A percentile compares a stretch with the other conserved stretches of the same genome.
Conservation (phyloP, 1,140 invertebrate species). For the Drosophila guanche region DNA sequence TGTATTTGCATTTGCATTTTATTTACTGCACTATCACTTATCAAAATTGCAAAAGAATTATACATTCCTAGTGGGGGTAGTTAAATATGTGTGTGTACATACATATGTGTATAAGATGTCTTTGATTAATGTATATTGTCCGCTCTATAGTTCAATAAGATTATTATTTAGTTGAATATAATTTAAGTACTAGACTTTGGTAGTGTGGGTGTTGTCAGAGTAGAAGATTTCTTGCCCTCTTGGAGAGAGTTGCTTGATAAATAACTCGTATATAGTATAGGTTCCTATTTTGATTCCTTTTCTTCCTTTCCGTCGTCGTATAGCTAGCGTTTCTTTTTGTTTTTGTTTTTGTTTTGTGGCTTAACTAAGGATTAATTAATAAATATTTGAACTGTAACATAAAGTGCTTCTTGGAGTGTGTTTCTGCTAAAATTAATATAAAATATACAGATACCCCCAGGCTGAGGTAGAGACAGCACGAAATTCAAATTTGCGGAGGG, state of each 20-base stretch:
- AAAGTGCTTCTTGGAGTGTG: constrained; percentile 56
- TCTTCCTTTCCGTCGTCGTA: constrained; percentile 11
- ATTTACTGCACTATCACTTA: constrained; percentile 68
- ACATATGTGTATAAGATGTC: constrained; percentile 31
- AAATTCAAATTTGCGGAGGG: constrained; percentile 56
- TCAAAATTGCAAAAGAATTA: constrained; percentile 73
- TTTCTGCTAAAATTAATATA: constrained; percentile 28
- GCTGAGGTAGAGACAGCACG: constrained; percentile 70
- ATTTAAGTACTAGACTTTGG: constrained; percentile 51
- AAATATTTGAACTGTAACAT: constrained; percentile 78
- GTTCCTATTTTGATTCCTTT: constrained; percentile 53
- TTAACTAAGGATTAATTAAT: constrained; percentile 59
- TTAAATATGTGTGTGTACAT: constrained; percentile 6
- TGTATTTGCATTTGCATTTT: constrained; percentile 46
- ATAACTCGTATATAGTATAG: constrained; percentile 22
- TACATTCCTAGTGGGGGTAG: constrained; percentile 23
- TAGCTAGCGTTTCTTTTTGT: constrained; percentile 16
- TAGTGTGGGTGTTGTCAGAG: constrained; percentile 51
- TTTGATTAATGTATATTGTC: constrained; percentile 80
- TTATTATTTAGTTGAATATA: constrained; percentile 39
- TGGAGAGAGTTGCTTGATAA: constrained; percentile 42
- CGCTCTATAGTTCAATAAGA: constrained; percentile 64
- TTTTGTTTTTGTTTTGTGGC: neutral
- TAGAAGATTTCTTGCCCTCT: constrained; percentile 39
- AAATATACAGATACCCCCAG: constrained; percentile 18